Base-by-base conservation (phyloP, 2,113 vertebrate species). In the Sclerurus mexicanus region DNA sequence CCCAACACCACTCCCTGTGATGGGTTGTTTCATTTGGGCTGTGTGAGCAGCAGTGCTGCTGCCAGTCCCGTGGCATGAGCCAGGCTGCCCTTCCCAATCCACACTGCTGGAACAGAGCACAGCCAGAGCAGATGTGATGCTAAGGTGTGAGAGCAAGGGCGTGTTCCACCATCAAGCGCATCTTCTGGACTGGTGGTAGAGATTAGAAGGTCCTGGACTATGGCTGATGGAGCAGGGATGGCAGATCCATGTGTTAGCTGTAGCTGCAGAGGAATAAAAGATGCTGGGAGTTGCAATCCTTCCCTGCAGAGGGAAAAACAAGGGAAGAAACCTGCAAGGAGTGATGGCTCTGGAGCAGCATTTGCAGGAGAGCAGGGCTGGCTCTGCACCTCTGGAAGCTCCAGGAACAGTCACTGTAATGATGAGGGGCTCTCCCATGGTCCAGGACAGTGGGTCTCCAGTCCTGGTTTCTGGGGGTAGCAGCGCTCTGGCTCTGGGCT, bases 401-500 rank as follows among this genome's bases (percentile, higher is more conserved):
- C 6, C 27, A 12, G 10, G 39, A 28, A 5, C 1, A 9, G 58
- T 7, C 59, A 8, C 37, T 7, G 3, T 82, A 28, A 4, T n/a
- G 30, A 4, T 2, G 1, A 62, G 25, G 23, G 3, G 1, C 31
- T 53, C 27, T 87, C n/a, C 77, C 1, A 0, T 42, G 30, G 37
- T 4, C 3, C 27, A 13, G 53, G 21, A 56, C 69, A 77, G 28
- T 0, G 0, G 35, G 19, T 84, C 71, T 52, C 49, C 21, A 31
- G 47, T 92, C 18, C 89, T 40, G 9, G 75, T 56, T 78, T 92
- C 85, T 73, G 72, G 83, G 72, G 76, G 72, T 74, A 94, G 90
- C 71, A 95, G 80, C 55, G 49, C 89, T 97, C 89, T 96, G 55
- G 4, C n/a, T 86, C 35, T 3, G 8, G 80, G 46, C 55, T 83